Base-by-base conservation (phyloP, 1,140 invertebrate genomes). In the Scaptomyza pallida region DNA sequence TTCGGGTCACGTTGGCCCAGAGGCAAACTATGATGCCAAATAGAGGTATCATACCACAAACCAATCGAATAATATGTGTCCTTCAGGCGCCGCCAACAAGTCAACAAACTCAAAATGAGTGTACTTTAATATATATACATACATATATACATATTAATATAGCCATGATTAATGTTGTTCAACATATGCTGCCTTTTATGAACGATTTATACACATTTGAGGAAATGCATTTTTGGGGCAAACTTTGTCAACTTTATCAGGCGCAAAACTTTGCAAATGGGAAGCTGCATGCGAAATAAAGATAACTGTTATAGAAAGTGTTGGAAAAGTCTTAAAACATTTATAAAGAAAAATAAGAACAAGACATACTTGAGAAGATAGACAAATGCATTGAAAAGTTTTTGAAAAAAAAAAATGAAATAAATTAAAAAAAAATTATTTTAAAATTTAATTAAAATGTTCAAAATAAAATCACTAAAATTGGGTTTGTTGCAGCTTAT, bases 21-120 rank as follows among this genome's bases (percentile, higher is more conserved):
- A 26, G 16, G 13, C 45, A 30, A 55, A 26, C 64, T 44, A 17
- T 40, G 51, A 30, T 48, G 40, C 56, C 45, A 67, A 57, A 59
- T 59, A 57, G 45, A 59, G 54, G 6, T 30, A 37, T 44, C 50
- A 37, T 33, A 52, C 19, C 19, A 2, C 19, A 21, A 19, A 13
- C 6, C 30, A 43, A 37, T 35, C 50, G 50, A 21, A 30, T 23
- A 30, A 30, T 30, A 26, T 30, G 26, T 64, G 67, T 70, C 67
- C 67, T 70, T 70, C 67, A 60, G 44, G 5, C 21, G 33, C 33
- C 33, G 15, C 0, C n/a, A 33, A 19, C 51, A 17, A 56, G 67
- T 70, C 67, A 70, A 70, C 60, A 64, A 70, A 70, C 67, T 70
- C 23, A 37, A 37, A 37, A n/a, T n/a, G n/a, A n/a, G n/a, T n/a